Conservation (phyloP, 2,888 invertebrate species). For the Cephus rjabovi region DNA sequence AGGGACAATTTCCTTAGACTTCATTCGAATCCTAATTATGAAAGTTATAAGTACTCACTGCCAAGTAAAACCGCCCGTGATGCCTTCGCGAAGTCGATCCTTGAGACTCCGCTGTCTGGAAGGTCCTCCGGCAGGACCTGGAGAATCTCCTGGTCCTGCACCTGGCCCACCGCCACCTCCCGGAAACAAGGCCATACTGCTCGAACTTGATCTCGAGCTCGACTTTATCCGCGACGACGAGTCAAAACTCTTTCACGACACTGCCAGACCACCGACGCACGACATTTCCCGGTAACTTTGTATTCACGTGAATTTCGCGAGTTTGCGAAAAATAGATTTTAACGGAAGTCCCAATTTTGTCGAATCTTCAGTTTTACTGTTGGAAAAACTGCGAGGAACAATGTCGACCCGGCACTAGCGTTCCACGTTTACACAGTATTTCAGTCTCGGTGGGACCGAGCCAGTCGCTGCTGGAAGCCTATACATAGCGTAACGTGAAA, state of each 20-base stretch:
- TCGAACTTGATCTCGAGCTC: not conserved
- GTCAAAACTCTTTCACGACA: not conserved
- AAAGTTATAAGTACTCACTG: constrained; percentile 74
- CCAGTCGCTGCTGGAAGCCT: not conserved
- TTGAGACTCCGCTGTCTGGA: constrained; percentile 82
- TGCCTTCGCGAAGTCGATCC: constrained; percentile 83
- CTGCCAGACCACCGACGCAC: not conserved
- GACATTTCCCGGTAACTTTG: not conserved
- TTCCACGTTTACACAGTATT: not conserved
- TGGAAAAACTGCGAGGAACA: not conserved
- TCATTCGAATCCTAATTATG: not conserved
- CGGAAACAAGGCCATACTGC: constrained; percentile 56
- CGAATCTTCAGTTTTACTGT: not conserved
- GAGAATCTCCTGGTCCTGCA: constrained; percentile 14
- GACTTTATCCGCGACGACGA: not conserved
- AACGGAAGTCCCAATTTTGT: not conserved
- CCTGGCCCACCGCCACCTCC: constrained; percentile 31
- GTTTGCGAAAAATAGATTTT: not conserved
- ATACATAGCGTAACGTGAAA: not conserved
- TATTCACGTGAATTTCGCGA: not conserved
- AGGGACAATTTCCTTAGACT: too few species aligned
- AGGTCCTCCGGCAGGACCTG: constrained; percentile 65
- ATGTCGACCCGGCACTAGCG: not conserved
- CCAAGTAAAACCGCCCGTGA: constrained; percentile 83
- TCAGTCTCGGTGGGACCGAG: not conserved